Evolutionary conservation across 1,140 invertebrate species (phyloP).

Genomic region (Pemphigus obesinymphae): DNA sequence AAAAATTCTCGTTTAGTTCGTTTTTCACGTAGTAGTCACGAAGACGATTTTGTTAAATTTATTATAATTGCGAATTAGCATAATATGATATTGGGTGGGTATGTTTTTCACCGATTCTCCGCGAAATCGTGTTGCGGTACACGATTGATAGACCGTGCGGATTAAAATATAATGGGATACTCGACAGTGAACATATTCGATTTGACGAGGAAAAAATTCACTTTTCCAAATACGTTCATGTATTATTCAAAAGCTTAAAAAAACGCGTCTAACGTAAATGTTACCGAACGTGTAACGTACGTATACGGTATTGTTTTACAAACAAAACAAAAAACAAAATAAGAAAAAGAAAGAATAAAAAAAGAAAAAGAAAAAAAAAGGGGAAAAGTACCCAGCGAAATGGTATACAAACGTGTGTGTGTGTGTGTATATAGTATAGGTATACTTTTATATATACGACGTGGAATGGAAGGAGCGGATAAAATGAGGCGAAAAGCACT

Average conservation of each 20-base stretch:
- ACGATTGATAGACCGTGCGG: conserved; percentile 26
- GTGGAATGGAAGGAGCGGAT: background rate
- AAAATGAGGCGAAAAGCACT: conserved; percentile 32
- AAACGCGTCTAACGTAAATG: conserved; percentile 13
- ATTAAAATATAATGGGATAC: conserved; percentile 24
- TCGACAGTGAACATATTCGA: background rate
- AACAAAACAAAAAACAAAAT: background rate
- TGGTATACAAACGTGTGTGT: conserved; percentile 16
- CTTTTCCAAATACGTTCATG: conserved; percentile 32
- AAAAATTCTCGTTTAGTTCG: too few species aligned
- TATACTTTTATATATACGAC: too few species aligned
- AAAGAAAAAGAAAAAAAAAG: background rate
- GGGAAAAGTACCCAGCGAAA: background rate
- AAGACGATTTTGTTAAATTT: too few species aligned
- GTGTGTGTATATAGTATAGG: too few species aligned
- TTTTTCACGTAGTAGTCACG: too few species aligned
- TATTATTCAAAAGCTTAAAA: conserved; percentile 24
- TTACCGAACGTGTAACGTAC: background rate
- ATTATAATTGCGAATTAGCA: too few species aligned
- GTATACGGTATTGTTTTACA: conserved; percentile 37
- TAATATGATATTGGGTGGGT: too few species aligned
- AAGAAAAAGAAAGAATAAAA: background rate
- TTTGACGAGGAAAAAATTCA: conserved; percentile 24
- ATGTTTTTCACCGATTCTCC: too few species aligned
- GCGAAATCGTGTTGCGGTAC: too few species aligned